Percentiles rank a stretch among this genome's conserved stretches.
phyloP scores from a whole-genome alignment of 37 sponge, comb jelly and placozoan genomes.

The Mnemiopsis leidyi region DNA sequence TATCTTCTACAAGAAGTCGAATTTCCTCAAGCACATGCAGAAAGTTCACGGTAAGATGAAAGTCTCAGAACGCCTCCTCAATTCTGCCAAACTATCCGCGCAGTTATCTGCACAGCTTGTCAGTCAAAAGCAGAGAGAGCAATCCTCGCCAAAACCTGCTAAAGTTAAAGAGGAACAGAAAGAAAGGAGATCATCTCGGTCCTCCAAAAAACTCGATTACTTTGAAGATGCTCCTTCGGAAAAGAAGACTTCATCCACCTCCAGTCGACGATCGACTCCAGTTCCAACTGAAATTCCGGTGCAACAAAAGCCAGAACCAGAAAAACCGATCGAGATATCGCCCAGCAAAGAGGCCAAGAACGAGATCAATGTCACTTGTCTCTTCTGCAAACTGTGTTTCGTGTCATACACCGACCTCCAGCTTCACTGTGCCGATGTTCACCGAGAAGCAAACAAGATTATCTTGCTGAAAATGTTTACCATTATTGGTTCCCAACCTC shows the following conservation, averaged over 20 bases:
- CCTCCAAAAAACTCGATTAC: not conserved
- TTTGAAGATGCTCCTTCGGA: not conserved
- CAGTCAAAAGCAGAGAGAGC: not conserved
- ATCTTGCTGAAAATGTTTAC: conserved; percentile 54
- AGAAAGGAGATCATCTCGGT: not conserved
- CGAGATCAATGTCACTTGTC: conserved; percentile 50
- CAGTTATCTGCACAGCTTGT: conserved; percentile 23
- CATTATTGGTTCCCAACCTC: not conserved
- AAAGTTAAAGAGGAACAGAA: not conserved
- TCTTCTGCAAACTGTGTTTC: conserved; percentile 52
- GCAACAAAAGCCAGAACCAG: not conserved
- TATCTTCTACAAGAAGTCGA: conserved; percentile 53
- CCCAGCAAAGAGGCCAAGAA: not conserved
- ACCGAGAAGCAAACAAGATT: conserved; percentile 47
- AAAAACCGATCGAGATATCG: not conserved
- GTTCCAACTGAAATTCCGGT: not conserved
- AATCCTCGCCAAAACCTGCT: conserved; percentile 11
- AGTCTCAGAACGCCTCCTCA: conserved; percentile 61
- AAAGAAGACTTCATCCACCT: not conserved
- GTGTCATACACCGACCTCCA: conserved; percentile 60
- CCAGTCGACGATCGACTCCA: not conserved
- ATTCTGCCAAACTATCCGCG: conserved; percentile 48
- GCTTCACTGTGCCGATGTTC: conserved; percentile 62
- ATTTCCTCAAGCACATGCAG: conserved; percentile 62
- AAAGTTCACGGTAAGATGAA: conserved; percentile 63